Conservation (phyloP, 2,797 vertebrate genomes). For the Macrochelys suwanniensis region DNA sequence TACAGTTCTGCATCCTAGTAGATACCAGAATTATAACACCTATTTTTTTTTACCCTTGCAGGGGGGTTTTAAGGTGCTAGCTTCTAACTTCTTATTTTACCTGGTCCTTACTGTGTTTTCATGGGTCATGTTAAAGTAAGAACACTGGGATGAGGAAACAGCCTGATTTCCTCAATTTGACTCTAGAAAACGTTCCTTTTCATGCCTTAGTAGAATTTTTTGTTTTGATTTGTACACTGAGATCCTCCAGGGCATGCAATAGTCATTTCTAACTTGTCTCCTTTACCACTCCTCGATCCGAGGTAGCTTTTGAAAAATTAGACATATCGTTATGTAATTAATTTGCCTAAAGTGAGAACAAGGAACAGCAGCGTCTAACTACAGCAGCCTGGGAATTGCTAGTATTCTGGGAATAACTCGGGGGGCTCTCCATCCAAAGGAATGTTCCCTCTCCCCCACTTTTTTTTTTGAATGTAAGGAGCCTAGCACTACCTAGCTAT, state of each 20-base stretch:
- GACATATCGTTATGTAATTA: neutral
- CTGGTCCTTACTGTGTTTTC: neutral
- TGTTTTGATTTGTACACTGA: neutral
- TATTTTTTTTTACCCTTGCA: neutral
- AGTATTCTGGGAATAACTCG: neutral
- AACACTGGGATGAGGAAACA: neutral
- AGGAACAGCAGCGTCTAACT: neutral
- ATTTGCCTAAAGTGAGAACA: neutral
- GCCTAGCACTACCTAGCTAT: neutral
- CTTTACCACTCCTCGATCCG: neutral
- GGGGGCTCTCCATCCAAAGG: neutral
- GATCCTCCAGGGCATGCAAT: neutral
- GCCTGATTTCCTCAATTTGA: neutral
- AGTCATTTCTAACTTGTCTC: neutral
- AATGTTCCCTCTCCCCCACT: neutral
- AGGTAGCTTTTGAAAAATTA: neutral
- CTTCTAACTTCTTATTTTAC: neutral
- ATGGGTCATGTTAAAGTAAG: neutral
- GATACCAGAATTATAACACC: neutral
- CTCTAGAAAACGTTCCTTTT: neutral
- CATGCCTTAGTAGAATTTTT: neutral
- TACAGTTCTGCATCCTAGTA: constrained; percentile 41
- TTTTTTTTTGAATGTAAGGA: neutral
- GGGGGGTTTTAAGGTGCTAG: constrained; percentile 2
- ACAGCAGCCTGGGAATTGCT: neutral